Percentiles rank a stretch among this genome's conserved stretches.
These are phyloP conservation scores for Tachycineta bicolor DNA, from an alignment of 2,113 vertebrate species.

Conservation along the genomic window DNA sequence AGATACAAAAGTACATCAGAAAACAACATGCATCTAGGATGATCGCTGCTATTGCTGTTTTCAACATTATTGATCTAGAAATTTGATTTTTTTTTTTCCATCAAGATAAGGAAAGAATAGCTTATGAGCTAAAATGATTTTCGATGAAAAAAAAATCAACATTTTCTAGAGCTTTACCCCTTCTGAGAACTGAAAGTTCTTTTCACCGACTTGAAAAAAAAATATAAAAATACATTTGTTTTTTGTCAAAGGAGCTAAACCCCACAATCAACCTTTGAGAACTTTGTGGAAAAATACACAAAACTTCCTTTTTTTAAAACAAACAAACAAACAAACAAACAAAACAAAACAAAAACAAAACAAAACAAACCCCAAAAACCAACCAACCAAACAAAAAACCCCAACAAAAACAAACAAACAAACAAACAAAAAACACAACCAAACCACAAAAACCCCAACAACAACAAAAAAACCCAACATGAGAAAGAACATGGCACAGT, in stretches of 20 bases:
- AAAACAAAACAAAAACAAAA: too few species aligned
- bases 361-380: too few species aligned
- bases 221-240: not conserved
- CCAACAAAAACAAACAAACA: not conserved
- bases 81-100: not conserved
- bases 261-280: not conserved
- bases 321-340: not conserved
- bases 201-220: not conserved
- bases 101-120: conserved; percentile 22
- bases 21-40: not conserved
- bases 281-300: not conserved
- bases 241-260: not conserved
- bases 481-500: rapidly evolving
- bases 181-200: not conserved
- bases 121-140: conserved; percentile 17
- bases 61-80: conserved; percentile 16
- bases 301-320: not conserved
- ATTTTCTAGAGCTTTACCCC: not conserved
- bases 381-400: too few species aligned
- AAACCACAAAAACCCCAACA: too few species aligned
- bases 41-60: not conserved
- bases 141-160: not conserved
- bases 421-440: too few species aligned
- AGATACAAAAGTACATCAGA: not conserved
- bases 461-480: not conserved